phyloP scores from a whole-genome alignment of 2,888 invertebrate species.

The Ophonus ardosiacus region DNA sequence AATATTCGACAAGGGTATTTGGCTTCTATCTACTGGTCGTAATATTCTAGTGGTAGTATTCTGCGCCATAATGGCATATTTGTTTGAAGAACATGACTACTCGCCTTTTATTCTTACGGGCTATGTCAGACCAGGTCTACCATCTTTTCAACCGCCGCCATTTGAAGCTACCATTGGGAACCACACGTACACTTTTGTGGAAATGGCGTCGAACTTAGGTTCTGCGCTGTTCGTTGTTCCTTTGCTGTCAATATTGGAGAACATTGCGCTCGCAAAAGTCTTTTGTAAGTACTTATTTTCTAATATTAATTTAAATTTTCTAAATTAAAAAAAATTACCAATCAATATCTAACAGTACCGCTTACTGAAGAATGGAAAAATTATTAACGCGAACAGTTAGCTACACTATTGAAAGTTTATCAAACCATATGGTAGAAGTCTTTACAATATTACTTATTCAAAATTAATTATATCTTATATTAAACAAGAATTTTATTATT shows the following conservation, averaged over 20 bases:
- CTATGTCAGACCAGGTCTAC: constrained; percentile 84
- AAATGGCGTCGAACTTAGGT: constrained; percentile 80
- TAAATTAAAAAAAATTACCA: too few relatives aligned
- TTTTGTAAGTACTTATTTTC: constrained; percentile 74
- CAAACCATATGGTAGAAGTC: too few relatives aligned
- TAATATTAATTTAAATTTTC: not conserved
- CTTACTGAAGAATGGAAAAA: too few relatives aligned
- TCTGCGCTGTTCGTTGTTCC: constrained; percentile 83
- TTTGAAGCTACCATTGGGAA: constrained; percentile 81
- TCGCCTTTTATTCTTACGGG: constrained; percentile 84
- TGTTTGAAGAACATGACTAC: constrained; percentile 79
- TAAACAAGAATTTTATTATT: too few relatives aligned
- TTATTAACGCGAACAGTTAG: too few relatives aligned
- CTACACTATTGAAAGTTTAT: too few relatives aligned
- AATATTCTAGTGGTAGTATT: constrained; percentile 87
- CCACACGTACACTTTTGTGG: constrained; percentile 77
- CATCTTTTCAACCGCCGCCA: constrained; percentile 81
- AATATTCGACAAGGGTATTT: constrained; percentile 79
- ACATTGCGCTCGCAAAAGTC: constrained; percentile 85
- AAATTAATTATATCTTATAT: too few relatives aligned
- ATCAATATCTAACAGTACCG: too few relatives aligned
- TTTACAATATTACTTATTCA: too few relatives aligned
- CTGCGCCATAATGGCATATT: constrained; percentile 82
- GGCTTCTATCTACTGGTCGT: constrained; percentile 86
- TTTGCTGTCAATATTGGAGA: constrained; percentile 82